Evolutionary conservation across 2,797 vertebrate species (phyloP).

Genomic region (Tangara arthus): DNA sequence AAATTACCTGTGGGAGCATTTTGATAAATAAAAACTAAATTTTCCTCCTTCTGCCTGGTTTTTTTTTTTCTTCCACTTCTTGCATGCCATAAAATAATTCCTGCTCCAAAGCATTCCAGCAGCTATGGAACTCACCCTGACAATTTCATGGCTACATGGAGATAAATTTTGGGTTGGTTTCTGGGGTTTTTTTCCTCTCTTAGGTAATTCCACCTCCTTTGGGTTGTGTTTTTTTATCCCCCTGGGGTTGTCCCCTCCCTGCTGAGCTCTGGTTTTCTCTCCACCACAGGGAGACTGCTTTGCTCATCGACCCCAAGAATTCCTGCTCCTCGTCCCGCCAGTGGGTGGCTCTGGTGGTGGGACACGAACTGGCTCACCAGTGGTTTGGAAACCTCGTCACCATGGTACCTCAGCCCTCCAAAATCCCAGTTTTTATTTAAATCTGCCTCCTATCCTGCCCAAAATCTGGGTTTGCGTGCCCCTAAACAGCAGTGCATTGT

Average conservation of each 20-base stretch:
- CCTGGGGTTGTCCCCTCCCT: neutral
- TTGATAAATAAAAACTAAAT: neutral
- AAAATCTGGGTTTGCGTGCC: neutral
- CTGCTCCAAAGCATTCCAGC: neutral
- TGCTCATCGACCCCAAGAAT: constrained; percentile 97
- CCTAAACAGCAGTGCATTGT: accelerated
- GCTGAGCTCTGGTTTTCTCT: neutral
- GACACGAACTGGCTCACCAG: constrained; percentile 97
- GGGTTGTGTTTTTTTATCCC: neutral
- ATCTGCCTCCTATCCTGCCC: accelerated
- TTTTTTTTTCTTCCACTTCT: neutral
- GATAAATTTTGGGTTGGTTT: neutral
- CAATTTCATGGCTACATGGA: neutral
- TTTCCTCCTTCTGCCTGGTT: neutral
- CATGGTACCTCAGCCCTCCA: constrained; percentile 81
- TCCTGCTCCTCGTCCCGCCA: constrained; percentile 97
- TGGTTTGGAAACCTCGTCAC: constrained; percentile 99
- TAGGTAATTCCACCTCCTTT: constrained; percentile 4
- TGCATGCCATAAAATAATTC: neutral
- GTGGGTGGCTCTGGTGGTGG: constrained; percentile 98
- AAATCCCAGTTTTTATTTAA: accelerated
- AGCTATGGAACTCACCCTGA: neutral
- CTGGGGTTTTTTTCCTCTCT: neutral
- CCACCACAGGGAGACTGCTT: constrained; percentile 88
- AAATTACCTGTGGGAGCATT: neutral